Conservation (phyloP, 2,888 invertebrate genomes). For the Latrodectus elegans region DNA sequence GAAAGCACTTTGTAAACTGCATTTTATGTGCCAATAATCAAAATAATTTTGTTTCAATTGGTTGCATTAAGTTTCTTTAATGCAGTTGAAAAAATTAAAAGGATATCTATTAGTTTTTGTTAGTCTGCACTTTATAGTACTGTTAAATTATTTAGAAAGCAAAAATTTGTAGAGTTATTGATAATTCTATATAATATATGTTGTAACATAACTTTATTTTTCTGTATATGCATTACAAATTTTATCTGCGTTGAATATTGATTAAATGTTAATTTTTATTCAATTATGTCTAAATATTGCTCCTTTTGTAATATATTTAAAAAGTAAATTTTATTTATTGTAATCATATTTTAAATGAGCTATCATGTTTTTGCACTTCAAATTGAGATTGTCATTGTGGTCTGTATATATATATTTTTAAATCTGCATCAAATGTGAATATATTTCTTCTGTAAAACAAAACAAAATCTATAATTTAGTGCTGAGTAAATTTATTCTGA, state of each 20-base stretch:
- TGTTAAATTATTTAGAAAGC: not conserved
- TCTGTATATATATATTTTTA: slow-evolving; percentile 65
- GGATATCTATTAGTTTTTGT: no score
- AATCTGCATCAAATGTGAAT: slow-evolving; percentile 64
- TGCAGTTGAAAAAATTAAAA: not conserved
- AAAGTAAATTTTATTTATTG: slow-evolving; percentile 43
- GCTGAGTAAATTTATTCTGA: slow-evolving; percentile 58
- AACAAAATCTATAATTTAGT: slow-evolving; percentile 60
- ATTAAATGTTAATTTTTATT: slow-evolving; percentile 31
- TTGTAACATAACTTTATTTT: not conserved
- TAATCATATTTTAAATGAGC: slow-evolving; percentile 38
- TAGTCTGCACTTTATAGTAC: not conserved
- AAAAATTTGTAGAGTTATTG: not conserved
- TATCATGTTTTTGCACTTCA: slow-evolving; percentile 48
- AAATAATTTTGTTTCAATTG: not conserved
- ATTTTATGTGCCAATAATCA: not conserved
- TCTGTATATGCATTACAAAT: slow-evolving; percentile 19
- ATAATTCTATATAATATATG: not conserved
- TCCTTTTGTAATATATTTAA: slow-evolving; percentile 35
- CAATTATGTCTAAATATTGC: slow-evolving; percentile 29
- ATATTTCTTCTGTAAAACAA: slow-evolving; percentile 58
- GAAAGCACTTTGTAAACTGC: not conserved
- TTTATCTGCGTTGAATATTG: slow-evolving; percentile 36
- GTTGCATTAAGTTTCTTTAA: not conserved
- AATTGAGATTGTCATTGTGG: slow-evolving; percentile 54